phyloP scores from a whole-genome alignment of 2,113 vertebrate species.

The Donacobius atricapilla region DNA sequence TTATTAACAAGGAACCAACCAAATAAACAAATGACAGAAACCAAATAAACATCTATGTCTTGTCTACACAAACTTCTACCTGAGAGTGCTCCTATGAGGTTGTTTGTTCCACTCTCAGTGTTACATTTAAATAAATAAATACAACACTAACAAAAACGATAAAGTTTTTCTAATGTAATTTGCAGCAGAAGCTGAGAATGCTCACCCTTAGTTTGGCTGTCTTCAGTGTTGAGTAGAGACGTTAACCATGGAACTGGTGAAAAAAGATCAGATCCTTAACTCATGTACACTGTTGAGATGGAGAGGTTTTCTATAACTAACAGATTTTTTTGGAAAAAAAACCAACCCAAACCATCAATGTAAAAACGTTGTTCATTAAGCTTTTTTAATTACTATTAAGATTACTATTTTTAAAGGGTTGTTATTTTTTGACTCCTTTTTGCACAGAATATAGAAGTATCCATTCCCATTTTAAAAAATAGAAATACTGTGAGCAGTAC shows the following conservation, averaged over 20 bases:
- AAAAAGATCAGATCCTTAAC: background rate
- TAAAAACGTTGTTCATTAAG: background rate
- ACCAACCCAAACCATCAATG: fast-evolving
- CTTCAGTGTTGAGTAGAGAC: background rate
- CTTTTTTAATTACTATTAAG: background rate
- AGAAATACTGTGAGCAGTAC: background rate
- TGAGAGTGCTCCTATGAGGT: background rate
- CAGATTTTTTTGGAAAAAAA: background rate
- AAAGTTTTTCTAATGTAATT: background rate
- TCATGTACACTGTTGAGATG: background rate
- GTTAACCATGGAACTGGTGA: background rate
- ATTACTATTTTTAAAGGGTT: background rate
- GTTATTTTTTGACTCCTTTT: background rate
- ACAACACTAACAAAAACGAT: background rate
- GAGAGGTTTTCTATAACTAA: background rate
- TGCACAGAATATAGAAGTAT: background rate
- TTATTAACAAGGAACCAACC: background rate
- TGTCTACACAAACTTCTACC: background rate
- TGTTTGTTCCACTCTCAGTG: background rate
- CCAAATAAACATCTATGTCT: background rate
- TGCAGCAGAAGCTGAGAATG: background rate
- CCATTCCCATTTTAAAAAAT: background rate
- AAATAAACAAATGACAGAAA: background rate
- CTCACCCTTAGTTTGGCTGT: background rate
- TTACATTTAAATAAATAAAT: background rate